These are phyloP conservation scores for Mimachlamys varia DNA, from an alignment of 2,888 invertebrate genomes.

Conservation along the genomic window DNA sequence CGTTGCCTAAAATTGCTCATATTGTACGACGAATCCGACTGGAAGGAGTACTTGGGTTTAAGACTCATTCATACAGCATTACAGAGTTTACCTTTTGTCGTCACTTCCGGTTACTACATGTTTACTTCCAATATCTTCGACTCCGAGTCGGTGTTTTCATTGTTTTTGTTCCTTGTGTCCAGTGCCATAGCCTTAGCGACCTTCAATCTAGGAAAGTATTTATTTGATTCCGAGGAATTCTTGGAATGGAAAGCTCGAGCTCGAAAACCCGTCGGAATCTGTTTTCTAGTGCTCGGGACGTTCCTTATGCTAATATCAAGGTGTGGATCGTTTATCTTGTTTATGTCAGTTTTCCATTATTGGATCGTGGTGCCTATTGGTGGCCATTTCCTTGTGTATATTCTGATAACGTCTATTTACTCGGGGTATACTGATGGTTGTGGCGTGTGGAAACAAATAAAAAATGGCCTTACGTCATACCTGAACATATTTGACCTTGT, in stretches of 20 bases:
- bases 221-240: constrained; percentile 59
- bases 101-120: constrained; percentile 56
- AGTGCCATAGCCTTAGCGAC: constrained; percentile 57
- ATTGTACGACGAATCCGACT: constrained; percentile 63
- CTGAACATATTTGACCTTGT: constrained; percentile 64
- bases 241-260: constrained; percentile 52
- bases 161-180: constrained; percentile 54
- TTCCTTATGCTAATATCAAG: constrained; percentile 59
- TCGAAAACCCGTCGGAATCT: constrained; percentile 55
- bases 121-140: constrained; percentile 46
- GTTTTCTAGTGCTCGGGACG: constrained; percentile 59
- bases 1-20: constrained; percentile 64
- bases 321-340: constrained; percentile 62
- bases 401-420: constrained; percentile 51
- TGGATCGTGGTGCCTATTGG: constrained; percentile 63
- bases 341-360: constrained; percentile 54
- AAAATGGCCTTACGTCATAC: constrained; percentile 58
- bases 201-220: constrained; percentile 54
- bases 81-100: constrained; percentile 64
- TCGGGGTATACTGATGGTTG: constrained; percentile 51
- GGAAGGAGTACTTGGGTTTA: constrained; percentile 64
- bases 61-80: constrained; percentile 66
- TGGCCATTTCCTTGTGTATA: constrained; percentile 58
- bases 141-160: constrained; percentile 52
- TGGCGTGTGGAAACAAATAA: constrained; percentile 47